phyloP scores from a whole-genome alignment of 2,113 vertebrate species.

The Morone chrysops region DNA sequence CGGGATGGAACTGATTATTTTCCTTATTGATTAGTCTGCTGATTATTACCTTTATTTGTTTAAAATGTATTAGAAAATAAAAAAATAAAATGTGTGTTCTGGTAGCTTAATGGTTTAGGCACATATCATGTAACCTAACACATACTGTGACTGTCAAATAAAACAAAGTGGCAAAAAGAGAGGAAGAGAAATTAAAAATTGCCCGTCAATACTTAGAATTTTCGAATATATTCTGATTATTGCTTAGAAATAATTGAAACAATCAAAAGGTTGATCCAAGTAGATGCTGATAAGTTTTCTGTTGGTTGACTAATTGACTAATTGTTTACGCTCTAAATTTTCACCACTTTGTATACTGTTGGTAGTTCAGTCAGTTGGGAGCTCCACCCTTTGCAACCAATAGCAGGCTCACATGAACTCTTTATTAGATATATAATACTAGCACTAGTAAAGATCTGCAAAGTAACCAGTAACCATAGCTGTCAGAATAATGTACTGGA shows the following conservation, averaged over 20 bases:
- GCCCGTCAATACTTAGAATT: no score
- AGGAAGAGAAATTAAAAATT: no score
- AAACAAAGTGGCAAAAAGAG: not conserved
- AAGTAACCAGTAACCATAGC: not conserved
- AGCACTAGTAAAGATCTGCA: not conserved
- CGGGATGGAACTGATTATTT: no score
- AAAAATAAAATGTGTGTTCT: no score
- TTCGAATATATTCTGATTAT: not conserved
- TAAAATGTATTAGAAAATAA: no score
- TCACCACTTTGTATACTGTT: not conserved
- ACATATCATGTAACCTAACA: not conserved
- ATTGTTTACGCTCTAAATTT: not conserved
- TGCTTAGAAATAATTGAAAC: not conserved
- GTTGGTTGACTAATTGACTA: not conserved
- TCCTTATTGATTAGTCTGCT: no score
- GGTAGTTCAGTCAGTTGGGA: not conserved
- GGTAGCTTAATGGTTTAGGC: not conserved
- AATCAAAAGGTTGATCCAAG: not conserved
- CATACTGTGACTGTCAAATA: not conserved
- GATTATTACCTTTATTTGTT: no score
- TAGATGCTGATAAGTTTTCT: not conserved
- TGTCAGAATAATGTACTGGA: not conserved
- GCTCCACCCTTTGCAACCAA: not conserved
- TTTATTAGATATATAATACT: not conserved
- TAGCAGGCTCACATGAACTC: not conserved